phyloP scores from a whole-genome alignment of 2,797 vertebrate species.

The Parambassis ranga region DNA sequence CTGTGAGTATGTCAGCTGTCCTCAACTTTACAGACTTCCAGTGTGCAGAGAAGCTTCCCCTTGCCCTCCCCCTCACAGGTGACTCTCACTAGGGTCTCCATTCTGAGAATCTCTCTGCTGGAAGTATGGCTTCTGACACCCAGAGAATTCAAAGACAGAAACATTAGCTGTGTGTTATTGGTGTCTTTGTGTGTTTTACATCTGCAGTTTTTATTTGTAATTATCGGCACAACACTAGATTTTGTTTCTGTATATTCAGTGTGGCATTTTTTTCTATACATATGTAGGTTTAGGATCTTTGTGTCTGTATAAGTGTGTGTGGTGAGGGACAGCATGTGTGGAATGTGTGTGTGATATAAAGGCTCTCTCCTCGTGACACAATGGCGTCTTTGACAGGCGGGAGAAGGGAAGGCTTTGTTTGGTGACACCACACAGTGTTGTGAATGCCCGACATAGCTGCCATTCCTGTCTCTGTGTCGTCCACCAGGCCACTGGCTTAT shows the following conservation, averaged over 20 bases:
- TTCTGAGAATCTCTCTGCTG: slow-evolving; percentile 52
- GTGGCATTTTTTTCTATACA: too few species aligned
- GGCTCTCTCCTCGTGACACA: slow-evolving; percentile 86
- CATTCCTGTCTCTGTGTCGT: slow-evolving; percentile 88
- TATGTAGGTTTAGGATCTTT: background rate
- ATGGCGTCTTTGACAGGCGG: slow-evolving; percentile 93
- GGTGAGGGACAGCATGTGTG: slow-evolving; percentile 83
- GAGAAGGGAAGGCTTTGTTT: slow-evolving; percentile 95
- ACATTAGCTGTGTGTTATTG: too few species aligned
- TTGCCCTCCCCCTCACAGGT: slow-evolving; percentile 58
- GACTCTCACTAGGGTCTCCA: slow-evolving; percentile 64
- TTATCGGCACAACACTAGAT: too few species aligned
- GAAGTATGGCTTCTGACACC: slow-evolving; percentile 45
- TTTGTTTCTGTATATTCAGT: too few species aligned
- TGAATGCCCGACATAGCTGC: slow-evolving; percentile 92
- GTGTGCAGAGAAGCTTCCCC: slow-evolving; percentile 48
- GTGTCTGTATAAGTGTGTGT: slow-evolving; percentile 3
- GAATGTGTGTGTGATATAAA: slow-evolving; percentile 95
- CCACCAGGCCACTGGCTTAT: slow-evolving; percentile 80
- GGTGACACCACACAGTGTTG: slow-evolving; percentile 94
- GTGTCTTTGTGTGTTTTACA: too few species aligned
- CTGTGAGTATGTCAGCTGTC: slow-evolving; percentile 66
- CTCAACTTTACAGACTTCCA: slow-evolving; percentile 68
- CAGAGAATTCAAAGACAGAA: slow-evolving; percentile 27
- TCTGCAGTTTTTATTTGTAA: background rate